Base-by-base conservation (phyloP, 2,888 invertebrate species). In the Plagodis dolabraria region DNA sequence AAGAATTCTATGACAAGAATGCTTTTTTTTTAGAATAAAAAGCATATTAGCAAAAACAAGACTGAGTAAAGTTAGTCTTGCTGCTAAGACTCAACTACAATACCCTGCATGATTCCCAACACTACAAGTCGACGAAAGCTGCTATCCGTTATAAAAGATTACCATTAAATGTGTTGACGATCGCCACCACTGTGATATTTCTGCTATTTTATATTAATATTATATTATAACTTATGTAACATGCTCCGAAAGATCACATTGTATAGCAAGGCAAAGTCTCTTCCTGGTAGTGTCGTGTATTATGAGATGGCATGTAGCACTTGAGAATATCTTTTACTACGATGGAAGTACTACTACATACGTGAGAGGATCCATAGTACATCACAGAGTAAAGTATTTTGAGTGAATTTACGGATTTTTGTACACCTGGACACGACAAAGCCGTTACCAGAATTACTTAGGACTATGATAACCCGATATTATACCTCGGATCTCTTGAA, bases 61-160 rank as follows among this genome's bases (percentile, higher is more conserved):
- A 7, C 36, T 36, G 8, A 5, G 5, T 5, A 36, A 1, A 36
- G 36, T 4, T 10, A 9, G 5, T 42, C 10, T n/a, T 42, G 10
- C n/a, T 6, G 1, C 6, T 7, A 10, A 42, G 42, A 42, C 42
- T 10, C 10, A n/a, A 42, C 42, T 42, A 42, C 33, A 52, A 6
- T 5, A 10, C 33, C 8, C 12, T 43, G 6, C 5, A 6, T 2
- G 12, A 34, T 5, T 56, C 46, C 40, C 56, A 46, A 46, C 34
- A 42, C 35, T 57, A 40, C 40, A 33, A 36, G 60, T 46, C 79
- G 79, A 77, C 71, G 80, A 86, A 81, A 83, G 83, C 77, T 8
- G 38, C 52, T 57, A 86, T 86, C 82, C 64, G 74, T 86, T 83
- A 83, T 74, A 74, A 60, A 66, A 82, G 87, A 87, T 88, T 87